Base-by-base conservation (phyloP, 2,797 vertebrate genomes). In the Heteromormyrus szaboi region DNA sequence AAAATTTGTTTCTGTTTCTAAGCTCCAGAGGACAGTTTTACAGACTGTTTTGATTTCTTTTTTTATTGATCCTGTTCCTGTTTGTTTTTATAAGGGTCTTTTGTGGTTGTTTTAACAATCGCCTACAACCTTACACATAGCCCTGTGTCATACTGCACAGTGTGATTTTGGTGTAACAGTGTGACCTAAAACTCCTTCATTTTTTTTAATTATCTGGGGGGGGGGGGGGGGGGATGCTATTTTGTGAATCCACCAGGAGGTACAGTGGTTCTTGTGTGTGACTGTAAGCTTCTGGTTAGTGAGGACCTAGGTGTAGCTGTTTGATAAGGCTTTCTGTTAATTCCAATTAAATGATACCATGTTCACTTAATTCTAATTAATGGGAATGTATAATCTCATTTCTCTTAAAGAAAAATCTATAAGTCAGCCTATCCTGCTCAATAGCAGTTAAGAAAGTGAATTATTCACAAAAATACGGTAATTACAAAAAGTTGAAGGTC, bases 1-100 rank as follows among this genome's bases (percentile, higher is more conserved):
- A 85, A 50, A 88, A 68, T 88, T 86, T 88, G 88, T 88, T 86
- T 56, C 37, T 65, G 12, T 59, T 59, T 89, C 72, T 4, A 68
- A 68, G 88, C 48, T 76, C 37, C 89, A 85, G 65, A 25, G 46
- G 88, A 50, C 44, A 25, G 68, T 33, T 89, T 88, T 91, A 91
- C 81, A 89, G 33, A 37, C 51, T 5, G 88, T 51, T 17, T 33
- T 89, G 17, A 62, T 22, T 59, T 12, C 14, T 56, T 37, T 59
- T 37, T 37, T 62, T 81, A 14, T 84, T 14, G 9, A 65, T 65
- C 19, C 41, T 48, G 19, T 46, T 25, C 6, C 17, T 9, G 37
- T 65, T 87, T 41, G 8, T 9, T 62, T 44, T 62, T 46, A 87
- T 46, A 8, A 25, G 14, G n/a, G 25, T 19, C 22, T 12, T 68